Base-by-base conservation (phyloP, 2,113 vertebrate species). In the Vireo altiloquus region DNA sequence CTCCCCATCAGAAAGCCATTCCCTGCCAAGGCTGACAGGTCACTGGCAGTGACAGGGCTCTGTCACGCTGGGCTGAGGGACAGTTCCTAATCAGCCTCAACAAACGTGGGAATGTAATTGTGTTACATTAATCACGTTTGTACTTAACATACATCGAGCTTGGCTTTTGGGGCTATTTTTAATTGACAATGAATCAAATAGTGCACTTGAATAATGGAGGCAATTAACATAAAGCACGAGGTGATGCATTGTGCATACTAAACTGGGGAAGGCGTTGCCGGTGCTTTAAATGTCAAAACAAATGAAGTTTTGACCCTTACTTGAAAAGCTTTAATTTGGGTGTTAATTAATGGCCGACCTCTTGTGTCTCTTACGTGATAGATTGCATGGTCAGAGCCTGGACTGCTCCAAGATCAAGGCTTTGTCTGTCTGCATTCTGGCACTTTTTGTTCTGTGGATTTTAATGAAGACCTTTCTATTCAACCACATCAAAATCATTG, bases 131-230 rank as follows among this genome's bases (percentile, higher is more conserved):
- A 99, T 99, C 98, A 98, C 96, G 82, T 96, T 96, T 97, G 86
- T 97, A 95, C 92, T 96, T 97, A 97, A 97, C 94, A 98, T 94
- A 97, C 96, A 96, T 84, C 97, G 97, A 96, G 95, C 97, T 95
- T 97, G 98, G 96, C 97, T 98, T 98, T 98, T 94, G 77, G 93
- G 95, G 96, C 95, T 98, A 96, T 97, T 98, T 98, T 98, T 98
- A 99, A 99, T 98, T 99, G 98, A 98, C 98, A 98, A 98, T 98
- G 99, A 99, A 99, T 99, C 98, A 99, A 98, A 98, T 72, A 94
- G 77, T 95, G 83, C 96, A 97, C 96, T 98, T 99, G 99, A 99
- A 98, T 98, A 99, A 99, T 98, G 97, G 98, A 98, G 97, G 97
- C 98, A 99, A 99, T 99, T 99, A 99, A 98, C 97, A 97, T 97